These are phyloP conservation scores for Ceratitis capitata DNA, from an alignment of 1,140 invertebrate species.

Conservation along the genomic window DNA sequence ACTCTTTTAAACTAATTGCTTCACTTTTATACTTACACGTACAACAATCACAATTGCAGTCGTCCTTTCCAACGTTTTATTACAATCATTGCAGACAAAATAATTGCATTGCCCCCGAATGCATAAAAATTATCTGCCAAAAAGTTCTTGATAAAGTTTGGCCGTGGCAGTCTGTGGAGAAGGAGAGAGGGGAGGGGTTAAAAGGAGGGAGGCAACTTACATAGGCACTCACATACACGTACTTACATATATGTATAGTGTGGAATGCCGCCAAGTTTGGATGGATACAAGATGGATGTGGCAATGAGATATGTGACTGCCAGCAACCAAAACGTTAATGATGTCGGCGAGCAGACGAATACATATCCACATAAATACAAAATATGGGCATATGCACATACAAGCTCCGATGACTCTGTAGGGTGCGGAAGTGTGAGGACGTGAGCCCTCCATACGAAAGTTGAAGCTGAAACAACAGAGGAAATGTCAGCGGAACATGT, in stretches of 20 bases:
- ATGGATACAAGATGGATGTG: constrained; percentile 32
- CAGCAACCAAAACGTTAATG: constrained; percentile 36
- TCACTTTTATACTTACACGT: too few relatives aligned
- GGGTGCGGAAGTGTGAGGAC: not conserved
- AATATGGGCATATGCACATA: not conserved
- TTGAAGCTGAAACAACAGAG: not conserved
- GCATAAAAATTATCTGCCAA: constrained; percentile 25
- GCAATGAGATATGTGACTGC: constrained; percentile 23
- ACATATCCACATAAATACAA: not conserved
- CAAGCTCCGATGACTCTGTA: not conserved
- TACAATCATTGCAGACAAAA: constrained; percentile 19
- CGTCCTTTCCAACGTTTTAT: not conserved
- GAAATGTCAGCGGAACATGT: not conserved
- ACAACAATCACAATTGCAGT: constrained; percentile 20
- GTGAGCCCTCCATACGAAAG: not conserved
- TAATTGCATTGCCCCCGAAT: constrained; percentile 12
- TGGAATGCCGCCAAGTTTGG: not conserved
- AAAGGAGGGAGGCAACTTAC: too few relatives aligned
- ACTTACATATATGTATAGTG: not conserved
- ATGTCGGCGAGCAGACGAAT: not conserved
- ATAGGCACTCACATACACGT: too few relatives aligned
- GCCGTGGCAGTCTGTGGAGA: not conserved
- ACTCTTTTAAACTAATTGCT: not conserved
- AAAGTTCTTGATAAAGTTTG: constrained; percentile 25
- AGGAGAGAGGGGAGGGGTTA: not conserved